These are phyloP conservation scores for Bradysia coprophila DNA, from an alignment of 1,140 invertebrate genomes.

Conservation along the genomic window DNA sequence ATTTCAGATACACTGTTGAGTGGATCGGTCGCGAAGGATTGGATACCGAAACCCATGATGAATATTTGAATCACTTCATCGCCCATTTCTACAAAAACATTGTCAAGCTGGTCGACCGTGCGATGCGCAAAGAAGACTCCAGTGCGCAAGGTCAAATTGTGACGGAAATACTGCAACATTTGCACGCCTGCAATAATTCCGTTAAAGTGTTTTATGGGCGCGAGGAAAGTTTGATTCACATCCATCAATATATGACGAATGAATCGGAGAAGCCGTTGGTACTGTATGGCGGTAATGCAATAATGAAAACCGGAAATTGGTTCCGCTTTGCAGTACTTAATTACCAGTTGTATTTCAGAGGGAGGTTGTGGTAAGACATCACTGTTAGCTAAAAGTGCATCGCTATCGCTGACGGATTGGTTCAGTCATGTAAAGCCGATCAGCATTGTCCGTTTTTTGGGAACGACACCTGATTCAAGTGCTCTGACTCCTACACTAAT, in stretches of 20 bases:
- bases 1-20: conserved; percentile 80
- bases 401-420: conserved; percentile 54
- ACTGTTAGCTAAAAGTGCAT: conserved; percentile 80
- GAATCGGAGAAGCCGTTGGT: conserved; percentile 73
- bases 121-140: conserved; percentile 89
- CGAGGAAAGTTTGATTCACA: conserved; percentile 66
- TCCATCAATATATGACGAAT: conserved; percentile 74
- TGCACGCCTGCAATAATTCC: conserved; percentile 93
- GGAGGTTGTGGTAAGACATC: conserved; percentile 96
- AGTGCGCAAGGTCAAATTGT: conserved; percentile 86
- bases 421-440: conserved; percentile 57
- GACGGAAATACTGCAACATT: conserved; percentile 89
- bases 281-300: conserved; percentile 59
- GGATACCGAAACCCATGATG: conserved; percentile 78
- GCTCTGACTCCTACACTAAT: conserved; percentile 85
- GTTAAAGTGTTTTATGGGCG: conserved; percentile 90
- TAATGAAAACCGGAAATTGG: too few relatives aligned
- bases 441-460: conserved; percentile 80
- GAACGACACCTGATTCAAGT: conserved; percentile 92
- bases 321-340: too few relatives aligned
- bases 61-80: conserved; percentile 91
- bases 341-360: too few relatives aligned
- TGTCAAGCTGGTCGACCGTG: conserved; percentile 76
- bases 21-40: conserved; percentile 94
- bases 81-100: conserved; percentile 91